Conservation (phyloP, 23 tunicate species). For the Styela clava region DNA sequence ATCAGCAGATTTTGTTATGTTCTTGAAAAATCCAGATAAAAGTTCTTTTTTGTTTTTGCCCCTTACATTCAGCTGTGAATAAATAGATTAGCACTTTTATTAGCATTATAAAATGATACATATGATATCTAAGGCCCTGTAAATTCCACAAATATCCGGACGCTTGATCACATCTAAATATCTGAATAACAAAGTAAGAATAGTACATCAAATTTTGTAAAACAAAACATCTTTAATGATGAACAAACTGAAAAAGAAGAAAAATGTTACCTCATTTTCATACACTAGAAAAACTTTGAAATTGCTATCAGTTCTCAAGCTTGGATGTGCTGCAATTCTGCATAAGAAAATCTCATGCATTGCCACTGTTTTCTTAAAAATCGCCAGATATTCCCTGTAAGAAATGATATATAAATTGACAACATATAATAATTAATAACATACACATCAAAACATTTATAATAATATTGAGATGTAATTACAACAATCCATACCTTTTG, state of each 20-base stretch:
- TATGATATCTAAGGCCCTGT: too few species aligned
- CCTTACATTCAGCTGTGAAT: constrained; percentile 73
- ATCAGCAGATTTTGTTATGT: constrained; percentile 84
- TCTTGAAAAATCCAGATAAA: constrained; percentile 76
- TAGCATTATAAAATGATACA: background rate
- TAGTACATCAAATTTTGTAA: too few species aligned
- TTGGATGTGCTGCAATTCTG: constrained; percentile 74
- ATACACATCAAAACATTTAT: too few species aligned
- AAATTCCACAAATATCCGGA: too few species aligned
- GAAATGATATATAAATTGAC: background rate
- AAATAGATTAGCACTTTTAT: background rate
- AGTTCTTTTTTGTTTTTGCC: constrained; percentile 95
- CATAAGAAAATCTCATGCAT: constrained; percentile 88
- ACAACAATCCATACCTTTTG: too few species aligned
- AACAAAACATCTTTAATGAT: too few species aligned
- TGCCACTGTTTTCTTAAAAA: constrained; percentile 95
- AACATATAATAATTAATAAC: background rate
- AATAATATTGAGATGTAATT: too few species aligned
- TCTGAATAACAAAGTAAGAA: too few species aligned
- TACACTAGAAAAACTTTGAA: constrained; percentile 88
- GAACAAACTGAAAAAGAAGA: background rate
- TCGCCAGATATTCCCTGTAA: constrained; percentile 87
- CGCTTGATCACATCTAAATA: too few species aligned
- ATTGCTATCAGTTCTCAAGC: constrained; percentile 49
- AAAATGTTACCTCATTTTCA: constrained; percentile 65